A percentile compares a stretch with the other conserved stretches of the same genome.
phyloP scores from a whole-genome alignment of 30 jellyfish, hydroid and myxozoan species.

The Sanderia malayensis region DNA sequence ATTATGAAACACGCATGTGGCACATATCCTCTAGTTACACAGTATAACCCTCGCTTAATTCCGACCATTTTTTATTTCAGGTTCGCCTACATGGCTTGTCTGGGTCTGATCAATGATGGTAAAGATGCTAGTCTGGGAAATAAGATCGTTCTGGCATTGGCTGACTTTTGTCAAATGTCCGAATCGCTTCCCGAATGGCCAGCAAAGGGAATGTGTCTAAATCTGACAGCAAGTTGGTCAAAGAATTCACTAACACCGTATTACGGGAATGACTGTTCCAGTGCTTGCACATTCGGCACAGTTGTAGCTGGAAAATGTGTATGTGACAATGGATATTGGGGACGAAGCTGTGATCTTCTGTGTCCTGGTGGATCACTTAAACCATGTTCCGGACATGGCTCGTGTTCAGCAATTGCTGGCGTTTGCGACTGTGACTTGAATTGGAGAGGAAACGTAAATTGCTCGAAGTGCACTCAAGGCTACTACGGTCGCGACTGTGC shows the following conservation, averaged over 20 bases:
- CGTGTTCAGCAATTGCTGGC: conserved; percentile 22
- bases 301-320: conserved; percentile 8
- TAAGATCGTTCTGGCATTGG: conserved; percentile 19
- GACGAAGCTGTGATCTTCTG: conserved; percentile 11
- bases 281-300: conserved; percentile 28
- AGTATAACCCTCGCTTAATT: too few relatives aligned
- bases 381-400: conserved; percentile 56
- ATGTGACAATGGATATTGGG: conserved; percentile 60
- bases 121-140: neutral
- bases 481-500: conserved; percentile 49
- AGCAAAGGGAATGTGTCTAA: conserved; percentile 30
- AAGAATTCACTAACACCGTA: neutral
- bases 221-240: neutral
- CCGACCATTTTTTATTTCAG: conserved; percentile 15
- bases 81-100: conserved; percentile 47
- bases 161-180: conserved; percentile 51
- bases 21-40: too few relatives aligned
- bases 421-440: conserved; percentile 46
- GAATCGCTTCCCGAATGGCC: conserved; percentile 41
- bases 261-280: conserved; percentile 45
- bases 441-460: conserved; percentile 44
- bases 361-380: conserved; percentile 60
- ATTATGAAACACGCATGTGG: too few relatives aligned
- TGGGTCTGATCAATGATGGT: conserved; percentile 20
- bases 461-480: conserved; percentile 48